Base-by-base conservation (phyloP, 2,113 vertebrate genomes). In the Embiotoca jacksoni region DNA sequence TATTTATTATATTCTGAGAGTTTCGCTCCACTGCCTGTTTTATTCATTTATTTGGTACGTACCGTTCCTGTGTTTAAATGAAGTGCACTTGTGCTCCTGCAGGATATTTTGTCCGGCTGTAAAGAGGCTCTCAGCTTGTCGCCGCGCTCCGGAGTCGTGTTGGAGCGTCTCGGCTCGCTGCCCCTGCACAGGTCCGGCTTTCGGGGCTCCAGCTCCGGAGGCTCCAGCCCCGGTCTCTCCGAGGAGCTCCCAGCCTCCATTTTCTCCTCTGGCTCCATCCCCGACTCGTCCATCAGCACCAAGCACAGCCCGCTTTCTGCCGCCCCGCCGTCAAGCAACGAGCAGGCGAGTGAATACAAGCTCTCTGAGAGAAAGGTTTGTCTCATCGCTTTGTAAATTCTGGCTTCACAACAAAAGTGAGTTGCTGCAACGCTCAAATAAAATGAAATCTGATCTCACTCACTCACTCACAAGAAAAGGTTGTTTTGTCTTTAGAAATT, bases 91-190 rank as follows among this genome's bases (percentile, higher is more conserved):
- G 13, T 78, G 50, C 52, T 60, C 4, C 61, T 72, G 15, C 74
- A 95, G 95, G 85, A 93, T 37, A 88, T 95, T 69, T 56, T 95
- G 78, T 62, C 80, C 0, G 91, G 92, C 5, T 95, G 76, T 47
- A 89, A 75, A 49, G 94, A 92, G 4, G 52, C 72, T 39, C 41
- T 84, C 23, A 88, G 85, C 62, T 78, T 95, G 75, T 93, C 94
- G 0, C 31, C 91, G 0, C 62, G 78, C 7, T 91, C 93, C 0
- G 94, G 83, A 1, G 33, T 86, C 31, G 68, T 94, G 2, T 44
- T 95, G 66, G 87, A 93, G 44, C 90, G 75, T 2, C 73, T 95
- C 9, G 69, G 76, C 37, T 75, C 85, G 0, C 31, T 30, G 2
- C 37, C 73, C 0, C 75, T 69, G 5, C 84, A 84, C 60, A 91